Evolutionary conservation across 2,797 vertebrate species (phyloP), one percentile per base, ranked within the genome.

Genomic region (Gambusia yucatana): DNA sequence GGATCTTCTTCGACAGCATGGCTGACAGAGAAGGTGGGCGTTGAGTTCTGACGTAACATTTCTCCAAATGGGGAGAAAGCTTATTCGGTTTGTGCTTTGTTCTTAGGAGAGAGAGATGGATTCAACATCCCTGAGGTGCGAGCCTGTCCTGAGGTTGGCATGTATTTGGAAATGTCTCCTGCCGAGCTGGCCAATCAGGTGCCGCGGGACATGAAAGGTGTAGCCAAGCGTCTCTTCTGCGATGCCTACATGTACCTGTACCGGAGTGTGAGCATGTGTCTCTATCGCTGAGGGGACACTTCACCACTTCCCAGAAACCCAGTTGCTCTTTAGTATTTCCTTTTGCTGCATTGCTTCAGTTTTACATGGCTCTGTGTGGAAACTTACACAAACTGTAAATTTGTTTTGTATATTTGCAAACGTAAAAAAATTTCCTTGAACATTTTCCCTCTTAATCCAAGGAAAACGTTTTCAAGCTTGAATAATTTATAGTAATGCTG

Each of bases 1-100:
- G 97, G 97, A 96, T 98, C 93, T 98, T 98, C 91, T 98, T 98
- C 0, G 97, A 98, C 94, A 98, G 97, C 93, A 98, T 98, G 97
- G 97, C 97, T 0, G 97, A 98, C 92, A 91, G 97, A 75, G 63
- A 96, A 0, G 97, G 97, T 97, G 87, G 94, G 95, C 6, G 4
- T 1, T 17, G 6, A 28, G 59, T 30, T 36, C 16, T 39, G 20
- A 22, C 20, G 2, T 25, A 0, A 8, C 4, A 0, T 59, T 43
- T 65, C 46, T 7, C 46, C 16, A 10, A 25, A 2, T 0, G 0
- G 20, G 41, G 41, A 25, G 2, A n/a, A 70, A 44, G 1, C 47
- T 44, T 9, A 30, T 80, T 78, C 46, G 47, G 10, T 2, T 61
- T 61, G 13, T 76, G 72, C 0, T 0, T 57, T 73, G 30, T 77